Evolutionary conservation across 2,888 invertebrate genomes (phyloP).

Genomic region (Drosophila sordidula): DNA sequence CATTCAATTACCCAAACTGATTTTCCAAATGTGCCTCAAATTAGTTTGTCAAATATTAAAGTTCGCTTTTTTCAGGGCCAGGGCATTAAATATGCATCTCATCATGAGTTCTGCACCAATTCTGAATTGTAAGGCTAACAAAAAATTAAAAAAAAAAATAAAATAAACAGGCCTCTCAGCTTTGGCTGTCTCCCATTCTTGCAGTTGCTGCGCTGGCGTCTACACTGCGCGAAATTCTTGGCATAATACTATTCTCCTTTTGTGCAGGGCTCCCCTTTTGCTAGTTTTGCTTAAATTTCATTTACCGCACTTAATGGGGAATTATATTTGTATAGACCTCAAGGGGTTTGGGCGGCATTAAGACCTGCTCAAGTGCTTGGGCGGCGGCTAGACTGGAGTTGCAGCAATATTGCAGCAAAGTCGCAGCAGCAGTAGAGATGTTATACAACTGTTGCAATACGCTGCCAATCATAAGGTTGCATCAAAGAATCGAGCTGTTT

Average conservation of each 20-base stretch:
- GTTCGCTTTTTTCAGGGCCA: slow-evolving; percentile 21
- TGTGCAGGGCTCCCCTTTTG: background rate
- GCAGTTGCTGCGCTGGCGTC: slow-evolving; percentile 25
- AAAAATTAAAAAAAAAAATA: slow-evolving; percentile 12
- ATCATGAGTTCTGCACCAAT: slow-evolving; percentile 9
- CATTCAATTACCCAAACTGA: slow-evolving; percentile 40
- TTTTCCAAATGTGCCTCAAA: slow-evolving; percentile 46
- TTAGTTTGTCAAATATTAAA: slow-evolving; percentile 65
- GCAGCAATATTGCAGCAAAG: slow-evolving; percentile 46
- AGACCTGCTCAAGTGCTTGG: slow-evolving; percentile 60
- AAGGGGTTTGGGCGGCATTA: slow-evolving; percentile 29
- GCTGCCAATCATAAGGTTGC: too few species aligned
- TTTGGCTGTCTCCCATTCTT: background rate
- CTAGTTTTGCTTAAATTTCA: slow-evolving; percentile 61
- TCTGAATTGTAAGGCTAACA: slow-evolving; percentile 61
- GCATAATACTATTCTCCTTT: slow-evolving; percentile 1
- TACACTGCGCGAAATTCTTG: slow-evolving; percentile 54
- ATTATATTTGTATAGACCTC: slow-evolving; percentile 50
- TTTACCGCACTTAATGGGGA: slow-evolving; percentile 55
- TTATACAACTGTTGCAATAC: too few species aligned
- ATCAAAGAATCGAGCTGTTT: too few species aligned
- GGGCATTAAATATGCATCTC: slow-evolving; percentile 23
- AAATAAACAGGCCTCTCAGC: slow-evolving; percentile 14
- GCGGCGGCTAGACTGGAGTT: slow-evolving; percentile 24
- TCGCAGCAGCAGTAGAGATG: slow-evolving; percentile 30